Evolutionary conservation across 1,140 invertebrate genomes (phyloP).

Genomic region (Littorina saxatilis): DNA sequence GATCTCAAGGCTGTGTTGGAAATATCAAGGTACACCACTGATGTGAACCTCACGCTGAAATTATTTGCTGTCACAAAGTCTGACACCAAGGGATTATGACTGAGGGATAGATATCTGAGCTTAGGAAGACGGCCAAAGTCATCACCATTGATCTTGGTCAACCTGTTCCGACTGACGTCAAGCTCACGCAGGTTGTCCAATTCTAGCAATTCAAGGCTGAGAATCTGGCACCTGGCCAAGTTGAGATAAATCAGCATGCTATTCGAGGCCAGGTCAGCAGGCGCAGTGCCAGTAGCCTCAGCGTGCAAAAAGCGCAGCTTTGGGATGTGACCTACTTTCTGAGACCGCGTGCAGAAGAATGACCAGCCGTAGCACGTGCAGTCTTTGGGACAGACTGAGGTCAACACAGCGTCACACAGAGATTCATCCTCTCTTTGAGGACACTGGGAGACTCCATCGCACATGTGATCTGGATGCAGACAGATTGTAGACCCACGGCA

Average conservation of each 20-base stretch:
- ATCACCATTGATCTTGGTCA: background rate
- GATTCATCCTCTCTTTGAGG: background rate
- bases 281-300: no score
- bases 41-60: background rate
- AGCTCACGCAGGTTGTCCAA: background rate
- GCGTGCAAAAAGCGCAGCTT: background rate
- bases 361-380: conserved; percentile 4
- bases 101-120: background rate
- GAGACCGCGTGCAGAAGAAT: background rate
- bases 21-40: background rate
- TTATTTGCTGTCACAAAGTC: no score
- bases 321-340: background rate
- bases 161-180: background rate
- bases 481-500: conserved; percentile 19
- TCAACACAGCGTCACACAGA: no score
- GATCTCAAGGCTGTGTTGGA: background rate
- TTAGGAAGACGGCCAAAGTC: background rate
- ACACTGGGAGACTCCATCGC: conserved; percentile 31
- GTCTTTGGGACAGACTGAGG: background rate
- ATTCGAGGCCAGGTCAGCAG: background rate
- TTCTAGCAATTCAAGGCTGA: background rate
- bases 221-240: background rate
- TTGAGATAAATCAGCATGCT: background rate
- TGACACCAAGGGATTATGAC: background rate
- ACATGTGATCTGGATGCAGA: conserved; percentile 23